Conservation (phyloP, 1,140 invertebrate species). For the Drosophila pallidifrons region DNA sequence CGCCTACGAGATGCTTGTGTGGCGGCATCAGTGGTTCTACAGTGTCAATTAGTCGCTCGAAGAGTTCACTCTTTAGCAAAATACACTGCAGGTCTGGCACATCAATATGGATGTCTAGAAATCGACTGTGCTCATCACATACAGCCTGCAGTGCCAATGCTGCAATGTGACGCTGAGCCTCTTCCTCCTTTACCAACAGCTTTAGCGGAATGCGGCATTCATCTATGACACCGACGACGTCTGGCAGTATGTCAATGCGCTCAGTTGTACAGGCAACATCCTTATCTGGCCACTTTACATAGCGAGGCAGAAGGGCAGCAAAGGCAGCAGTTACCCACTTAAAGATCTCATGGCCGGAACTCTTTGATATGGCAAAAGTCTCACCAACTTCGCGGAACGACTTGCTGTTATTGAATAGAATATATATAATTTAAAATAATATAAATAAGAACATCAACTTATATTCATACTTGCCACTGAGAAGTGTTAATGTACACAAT, state of each 20-base stretch:
- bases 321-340: slow-evolving; percentile 44
- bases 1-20: slow-evolving; percentile 45
- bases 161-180: background rate
- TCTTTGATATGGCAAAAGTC: slow-evolving; percentile 50
- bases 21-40: slow-evolving; percentile 36
- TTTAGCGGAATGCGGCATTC: slow-evolving; percentile 44
- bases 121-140: slow-evolving; percentile 43
- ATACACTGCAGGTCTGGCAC: slow-evolving; percentile 39
- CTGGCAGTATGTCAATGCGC: slow-evolving; percentile 20
- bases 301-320: slow-evolving; percentile 32
- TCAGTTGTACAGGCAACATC: slow-evolving; percentile 4
- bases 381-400: slow-evolving; percentile 51
- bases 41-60: slow-evolving; percentile 38
- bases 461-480: slow-evolving; percentile 40
- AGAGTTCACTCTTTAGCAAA: slow-evolving; percentile 43
- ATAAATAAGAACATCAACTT: background rate
- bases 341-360: slow-evolving; percentile 52
- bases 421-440: background rate
- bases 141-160: slow-evolving; percentile 42
- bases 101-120: slow-evolving; percentile 50
- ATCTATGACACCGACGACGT: slow-evolving; percentile 51
- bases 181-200: slow-evolving; percentile 18
- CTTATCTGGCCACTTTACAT: slow-evolving; percentile 36
- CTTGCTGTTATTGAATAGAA: slow-evolving; percentile 1
- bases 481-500: slow-evolving; percentile 40